phyloP scores from a whole-genome alignment of 1,140 invertebrate genomes.

The Cydia splendana region DNA sequence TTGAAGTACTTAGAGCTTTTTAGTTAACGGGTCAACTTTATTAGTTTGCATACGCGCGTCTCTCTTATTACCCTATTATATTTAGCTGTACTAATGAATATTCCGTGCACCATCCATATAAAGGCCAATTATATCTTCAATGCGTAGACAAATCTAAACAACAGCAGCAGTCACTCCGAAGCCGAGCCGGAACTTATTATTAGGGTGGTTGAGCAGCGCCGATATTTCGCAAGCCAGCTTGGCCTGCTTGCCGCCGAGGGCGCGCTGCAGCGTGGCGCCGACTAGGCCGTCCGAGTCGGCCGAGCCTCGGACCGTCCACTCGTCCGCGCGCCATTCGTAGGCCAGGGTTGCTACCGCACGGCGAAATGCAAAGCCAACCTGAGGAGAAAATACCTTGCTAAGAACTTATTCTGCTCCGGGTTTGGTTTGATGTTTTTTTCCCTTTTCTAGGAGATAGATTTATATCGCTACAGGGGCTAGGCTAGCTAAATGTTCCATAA shows the following conservation, averaged over 20 bases:
- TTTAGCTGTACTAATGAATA: not conserved
- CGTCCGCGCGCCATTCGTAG: slow-evolving; percentile 63
- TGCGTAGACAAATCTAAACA: slow-evolving; percentile 36
- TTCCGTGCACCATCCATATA: not conserved
- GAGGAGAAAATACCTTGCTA: slow-evolving; percentile 25
- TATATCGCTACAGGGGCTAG: too few relatives aligned
- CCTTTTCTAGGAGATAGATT: too few relatives aligned
- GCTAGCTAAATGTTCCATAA: too few relatives aligned
- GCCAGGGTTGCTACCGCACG: slow-evolving; percentile 66
- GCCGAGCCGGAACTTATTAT: slow-evolving; percentile 70
- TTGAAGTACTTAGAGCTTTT: too few relatives aligned
- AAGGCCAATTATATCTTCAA: not conserved
- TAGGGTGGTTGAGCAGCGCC: slow-evolving; percentile 72
- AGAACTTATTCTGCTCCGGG: too few relatives aligned
- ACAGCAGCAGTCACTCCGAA: slow-evolving; percentile 69
- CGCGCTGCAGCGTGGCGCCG: slow-evolving; percentile 63
- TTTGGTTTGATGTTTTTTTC: too few relatives aligned
- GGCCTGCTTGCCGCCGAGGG: slow-evolving; percentile 61
- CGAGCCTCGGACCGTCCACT: slow-evolving; percentile 67
- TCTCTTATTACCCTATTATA: too few relatives aligned
- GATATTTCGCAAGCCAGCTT: slow-evolving; percentile 66
- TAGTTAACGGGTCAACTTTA: too few relatives aligned
- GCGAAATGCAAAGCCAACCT: slow-evolving; percentile 68
- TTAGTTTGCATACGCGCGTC: too few relatives aligned
- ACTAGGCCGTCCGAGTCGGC: slow-evolving; percentile 70